These are phyloP conservation scores for Drosophila virilis DNA, from an alignment of 1,140 invertebrate species.

Conservation along the genomic window DNA sequence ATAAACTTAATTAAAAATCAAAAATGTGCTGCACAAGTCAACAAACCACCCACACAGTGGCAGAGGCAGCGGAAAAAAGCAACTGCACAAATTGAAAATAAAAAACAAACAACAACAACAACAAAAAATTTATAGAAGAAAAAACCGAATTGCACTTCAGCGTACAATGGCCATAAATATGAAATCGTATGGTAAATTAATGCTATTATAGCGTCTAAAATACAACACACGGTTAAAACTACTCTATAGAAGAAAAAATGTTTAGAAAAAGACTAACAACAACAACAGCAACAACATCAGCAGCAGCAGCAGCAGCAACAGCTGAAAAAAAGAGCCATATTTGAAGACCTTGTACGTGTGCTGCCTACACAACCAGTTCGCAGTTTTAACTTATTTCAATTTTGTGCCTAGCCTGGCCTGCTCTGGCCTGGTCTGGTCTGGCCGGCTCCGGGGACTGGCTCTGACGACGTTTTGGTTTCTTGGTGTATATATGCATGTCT, in stretches of 20 bases:
- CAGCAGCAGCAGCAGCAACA: slow-evolving; percentile 19
- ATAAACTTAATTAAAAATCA: slow-evolving; percentile 64
- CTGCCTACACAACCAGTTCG: slow-evolving; percentile 80
- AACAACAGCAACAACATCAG: slow-evolving; percentile 26
- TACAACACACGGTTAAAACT: slow-evolving; percentile 43
- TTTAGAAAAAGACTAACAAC: slow-evolving; percentile 67
- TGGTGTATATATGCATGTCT: slow-evolving; percentile 37
- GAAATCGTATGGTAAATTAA: slow-evolving; percentile 81
- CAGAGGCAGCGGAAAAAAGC: slow-evolving; percentile 19
- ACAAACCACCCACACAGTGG: slow-evolving; percentile 66
- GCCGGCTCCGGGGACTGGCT: slow-evolving; percentile 45
- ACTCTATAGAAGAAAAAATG: slow-evolving; percentile 73
- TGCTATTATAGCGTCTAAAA: slow-evolving; percentile 79
- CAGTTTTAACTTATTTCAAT: slow-evolving; percentile 73
- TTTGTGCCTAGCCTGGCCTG: slow-evolving; percentile 53
- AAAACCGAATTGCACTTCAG: slow-evolving; percentile 65
- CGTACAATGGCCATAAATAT: slow-evolving; percentile 79
- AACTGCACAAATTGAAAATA: slow-evolving; percentile 68
- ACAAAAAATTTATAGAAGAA: slow-evolving; percentile 29
- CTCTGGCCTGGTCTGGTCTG: slow-evolving; percentile 42
- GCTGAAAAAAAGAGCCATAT: slow-evolving; percentile 72
- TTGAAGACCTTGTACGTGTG: slow-evolving; percentile 81
- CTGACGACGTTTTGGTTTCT: slow-evolving; percentile 58
- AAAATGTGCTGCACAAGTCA: slow-evolving; percentile 66
- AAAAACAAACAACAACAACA: slow-evolving; percentile 13